Percentiles rank a stretch among this genome's conserved stretches.
These are phyloP conservation scores for Neosilurus mollespiculum DNA, from an alignment of 2,797 vertebrate genomes.

Conservation along the genomic window DNA sequence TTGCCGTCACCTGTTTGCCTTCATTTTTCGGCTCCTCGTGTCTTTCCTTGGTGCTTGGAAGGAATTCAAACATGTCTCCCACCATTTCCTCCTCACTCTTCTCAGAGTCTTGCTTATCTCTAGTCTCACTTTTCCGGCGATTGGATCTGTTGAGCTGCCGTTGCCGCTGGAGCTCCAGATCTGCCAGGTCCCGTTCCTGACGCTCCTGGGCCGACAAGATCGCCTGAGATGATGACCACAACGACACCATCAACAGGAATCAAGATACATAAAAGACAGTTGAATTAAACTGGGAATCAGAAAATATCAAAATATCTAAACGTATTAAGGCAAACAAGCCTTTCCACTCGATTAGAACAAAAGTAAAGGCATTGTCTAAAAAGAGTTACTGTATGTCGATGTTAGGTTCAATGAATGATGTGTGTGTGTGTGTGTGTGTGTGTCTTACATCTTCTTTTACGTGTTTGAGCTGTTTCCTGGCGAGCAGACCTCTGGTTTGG, in stretches of 20 bases:
- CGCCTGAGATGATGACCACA: conserved; percentile 61
- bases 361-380: background rate
- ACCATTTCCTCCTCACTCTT: conserved; percentile 72
- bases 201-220: conserved; percentile 49
- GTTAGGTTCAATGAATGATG: background rate
- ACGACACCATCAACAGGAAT: conserved; percentile 14
- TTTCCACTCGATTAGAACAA: no score
- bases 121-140: conserved; percentile 33
- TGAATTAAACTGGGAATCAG: background rate
- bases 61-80: conserved; percentile 73
- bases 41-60: conserved; percentile 62
- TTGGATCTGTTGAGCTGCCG: conserved; percentile 61
- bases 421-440: background rate
- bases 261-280: background rate
- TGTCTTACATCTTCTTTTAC: conserved; percentile 67
- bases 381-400: background rate
- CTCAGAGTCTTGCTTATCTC: conserved; percentile 60
- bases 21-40: conserved; percentile 66
- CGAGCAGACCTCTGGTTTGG: conserved; percentile 75
- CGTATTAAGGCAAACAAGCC: background rate
- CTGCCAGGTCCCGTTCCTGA: conserved; percentile 45
- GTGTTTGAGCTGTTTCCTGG: conserved; percentile 63
- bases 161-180: conserved; percentile 57
- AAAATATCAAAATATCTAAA: background rate
- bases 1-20: conserved; percentile 70